Base-by-base conservation (phyloP, 2,113 vertebrate genomes). In the Lutjanus erythropterus region DNA sequence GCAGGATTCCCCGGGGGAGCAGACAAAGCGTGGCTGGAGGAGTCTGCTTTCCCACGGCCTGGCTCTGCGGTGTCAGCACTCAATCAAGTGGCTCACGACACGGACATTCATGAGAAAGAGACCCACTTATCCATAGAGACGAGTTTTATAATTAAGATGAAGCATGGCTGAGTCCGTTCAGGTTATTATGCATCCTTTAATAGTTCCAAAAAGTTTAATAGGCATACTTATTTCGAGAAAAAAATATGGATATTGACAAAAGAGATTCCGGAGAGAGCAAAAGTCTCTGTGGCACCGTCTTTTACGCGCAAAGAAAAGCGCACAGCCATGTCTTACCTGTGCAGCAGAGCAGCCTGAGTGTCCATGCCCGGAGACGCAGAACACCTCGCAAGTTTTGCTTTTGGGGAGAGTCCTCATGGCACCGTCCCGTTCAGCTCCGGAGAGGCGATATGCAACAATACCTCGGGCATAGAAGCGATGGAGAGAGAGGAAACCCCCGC, bases 391-490 rank as follows among this genome's bases (percentile, higher is more conserved):
- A 85, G 91, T 89, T 89, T 92, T 92, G 73, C 91, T 94, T 91
- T 94, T 91, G 77, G 92, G 91, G 83, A 89, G 91, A 91, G 92
- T 93, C 93, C 93, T 94, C 95, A 96, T 96, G 89, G 94, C 94
- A 91, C 88, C 83, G 84, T 93, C 89, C 90, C 76, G 89, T 76
- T 91, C 78, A 86, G 92, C 88, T 94, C 87, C 85, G 70, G 79
- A 87, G 91, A 90, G 89, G 85, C 71, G 87, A 93, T 89, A 90
- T 86, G 91, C 86, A 91, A 89, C 91, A 90, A 89, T 83, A 87
- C 84, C 86, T 85, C 76, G 59, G 88, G 88, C 91, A 92, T 91
- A 91, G 89, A 92, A 90, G 86, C 50, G 71, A 93, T 90, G 86
- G 87, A 84, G 86, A 86, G 89, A 84, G 86, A 87, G 88, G 82